Evolutionary conservation across 1,140 invertebrate genomes (phyloP).

Genomic region (Frieseomelitta varia): DNA sequence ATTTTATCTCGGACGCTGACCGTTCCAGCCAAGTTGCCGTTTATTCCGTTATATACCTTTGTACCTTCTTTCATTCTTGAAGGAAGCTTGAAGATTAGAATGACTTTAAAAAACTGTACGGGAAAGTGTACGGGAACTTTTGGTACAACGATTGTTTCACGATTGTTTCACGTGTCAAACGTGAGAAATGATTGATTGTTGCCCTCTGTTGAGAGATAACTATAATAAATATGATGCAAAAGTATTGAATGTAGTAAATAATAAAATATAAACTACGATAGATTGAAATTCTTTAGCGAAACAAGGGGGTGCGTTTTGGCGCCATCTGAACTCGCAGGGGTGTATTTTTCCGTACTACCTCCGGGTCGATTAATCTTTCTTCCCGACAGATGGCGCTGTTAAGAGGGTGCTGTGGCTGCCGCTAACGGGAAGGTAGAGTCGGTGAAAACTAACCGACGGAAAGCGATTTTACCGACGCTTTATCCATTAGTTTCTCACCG

Average conservation of each 20-base stretch:
- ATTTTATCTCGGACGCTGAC: background rate
- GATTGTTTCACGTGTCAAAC: too few relatives aligned
- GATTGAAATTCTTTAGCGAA: background rate
- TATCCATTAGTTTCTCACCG: background rate
- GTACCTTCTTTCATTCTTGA: background rate
- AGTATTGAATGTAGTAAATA: background rate
- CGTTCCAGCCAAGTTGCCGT: background rate
- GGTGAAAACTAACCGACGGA: slow-evolving; percentile 58
- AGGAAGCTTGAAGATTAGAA: too few relatives aligned
- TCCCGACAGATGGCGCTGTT: slow-evolving; percentile 63
- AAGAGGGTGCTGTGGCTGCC: slow-evolving; percentile 17
- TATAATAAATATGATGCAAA: background rate
- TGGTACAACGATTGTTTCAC: too few relatives aligned
- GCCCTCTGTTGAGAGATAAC: too few relatives aligned
- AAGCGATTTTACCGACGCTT: slow-evolving; percentile 59
- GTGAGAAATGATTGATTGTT: too few relatives aligned
- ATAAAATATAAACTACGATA: background rate
- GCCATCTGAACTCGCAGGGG: slow-evolving; percentile 51
- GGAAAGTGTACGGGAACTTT: too few relatives aligned
- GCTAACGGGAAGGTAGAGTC: background rate
- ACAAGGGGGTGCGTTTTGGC: slow-evolving; percentile 35
- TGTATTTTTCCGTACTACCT: slow-evolving; percentile 55
- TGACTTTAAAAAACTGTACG: too few relatives aligned
- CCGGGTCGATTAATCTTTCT: slow-evolving; percentile 58
- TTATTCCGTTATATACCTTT: background rate